Percentiles rank a stretch among this genome's conserved stretches.
These are phyloP conservation scores for Cettia cetti DNA, from an alignment of 2,113 vertebrate genomes.

Conservation along the genomic window DNA sequence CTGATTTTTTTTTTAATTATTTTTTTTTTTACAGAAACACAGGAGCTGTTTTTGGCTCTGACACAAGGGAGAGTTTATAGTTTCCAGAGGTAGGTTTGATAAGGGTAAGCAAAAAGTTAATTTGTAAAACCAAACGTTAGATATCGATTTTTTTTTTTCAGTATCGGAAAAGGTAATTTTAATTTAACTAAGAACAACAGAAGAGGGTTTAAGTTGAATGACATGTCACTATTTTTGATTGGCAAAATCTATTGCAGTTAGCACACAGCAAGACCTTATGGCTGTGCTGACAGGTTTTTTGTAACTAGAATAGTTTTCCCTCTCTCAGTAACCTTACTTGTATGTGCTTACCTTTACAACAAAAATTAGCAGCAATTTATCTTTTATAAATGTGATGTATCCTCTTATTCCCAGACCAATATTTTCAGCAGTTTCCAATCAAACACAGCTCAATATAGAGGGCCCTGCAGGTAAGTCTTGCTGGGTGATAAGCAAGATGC, in stretches of 20 bases:
- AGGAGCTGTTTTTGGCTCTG: not conserved
- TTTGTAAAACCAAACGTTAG: not conserved
- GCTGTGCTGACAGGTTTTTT: not conserved
- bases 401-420: not conserved
- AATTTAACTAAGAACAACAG: not conserved
- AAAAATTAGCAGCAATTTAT: not conserved
- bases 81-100: not conserved
- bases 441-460: not conserved
- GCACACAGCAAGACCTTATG: not conserved
- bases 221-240: not conserved
- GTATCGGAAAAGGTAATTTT: not conserved
- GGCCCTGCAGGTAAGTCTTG: not conserved
- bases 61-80: not conserved
- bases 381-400: not conserved
- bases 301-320: not conserved
- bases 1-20: not conserved
- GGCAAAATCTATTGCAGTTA: not conserved
- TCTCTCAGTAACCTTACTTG: not conserved
- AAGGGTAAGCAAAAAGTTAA: not conserved
- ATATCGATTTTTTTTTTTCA: not conserved
- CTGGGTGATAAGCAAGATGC: not conserved
- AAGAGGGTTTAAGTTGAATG: not conserved
- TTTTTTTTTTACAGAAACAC: not conserved
- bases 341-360: not conserved
- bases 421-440: not conserved